Evolutionary conservation across 2,888 invertebrate genomes (phyloP).

Genomic region (Machimus rusticus): DNA sequence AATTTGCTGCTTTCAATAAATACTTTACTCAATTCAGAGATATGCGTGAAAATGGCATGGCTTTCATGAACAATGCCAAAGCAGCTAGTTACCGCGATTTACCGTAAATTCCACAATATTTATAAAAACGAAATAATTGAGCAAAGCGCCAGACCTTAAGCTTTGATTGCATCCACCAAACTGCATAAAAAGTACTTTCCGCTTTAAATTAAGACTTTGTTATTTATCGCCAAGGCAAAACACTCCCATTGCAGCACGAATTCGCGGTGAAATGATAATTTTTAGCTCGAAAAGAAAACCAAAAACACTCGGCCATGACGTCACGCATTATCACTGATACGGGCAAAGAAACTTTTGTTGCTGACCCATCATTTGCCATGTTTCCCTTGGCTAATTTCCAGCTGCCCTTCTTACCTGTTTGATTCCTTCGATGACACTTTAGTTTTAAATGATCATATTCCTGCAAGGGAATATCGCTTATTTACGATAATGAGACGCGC

Average conservation of each 20-base stretch:
- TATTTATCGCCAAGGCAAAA: neutral
- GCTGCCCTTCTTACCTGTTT: neutral
- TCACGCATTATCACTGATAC: slow-evolving; percentile 11
- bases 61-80: neutral
- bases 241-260: neutral
- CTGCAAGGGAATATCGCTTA: neutral
- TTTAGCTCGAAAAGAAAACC: neutral
- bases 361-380: neutral
- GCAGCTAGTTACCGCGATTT: neutral
- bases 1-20: neutral
- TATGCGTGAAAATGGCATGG: neutral
- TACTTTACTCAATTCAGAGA: neutral
- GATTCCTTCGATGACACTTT: neutral
- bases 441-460: neutral
- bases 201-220: neutral
- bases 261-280: slow-evolving; percentile 12
- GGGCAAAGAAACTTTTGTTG: neutral
- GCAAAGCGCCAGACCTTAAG: neutral
- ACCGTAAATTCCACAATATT: neutral
- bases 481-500: neutral
- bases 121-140: neutral
- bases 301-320: slow-evolving; percentile 24
- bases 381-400: neutral
- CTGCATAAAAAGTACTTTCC: neutral
- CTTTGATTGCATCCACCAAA: neutral